Evolutionary conservation across 2,888 invertebrate genomes (phyloP), one percentile per base, ranked within the genome.

Genomic region (Leucania comma): DNA sequence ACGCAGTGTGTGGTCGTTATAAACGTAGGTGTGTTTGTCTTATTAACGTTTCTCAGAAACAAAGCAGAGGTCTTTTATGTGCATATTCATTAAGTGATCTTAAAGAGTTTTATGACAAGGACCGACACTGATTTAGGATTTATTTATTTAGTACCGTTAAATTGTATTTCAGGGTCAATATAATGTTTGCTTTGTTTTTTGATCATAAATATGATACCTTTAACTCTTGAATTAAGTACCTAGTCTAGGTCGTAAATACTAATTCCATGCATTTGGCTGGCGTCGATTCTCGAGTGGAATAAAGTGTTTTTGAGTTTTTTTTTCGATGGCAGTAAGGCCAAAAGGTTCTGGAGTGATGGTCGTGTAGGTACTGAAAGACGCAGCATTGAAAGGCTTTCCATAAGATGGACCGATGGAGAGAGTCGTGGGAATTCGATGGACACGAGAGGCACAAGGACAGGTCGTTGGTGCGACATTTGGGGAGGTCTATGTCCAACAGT

Each of bases 61-160:
- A 62, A 67, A 67, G 46, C 48, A 62, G 62, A 68, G 58, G 56
- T 46, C 22, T 64, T 67, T 46, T 54, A 58, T 51, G 35, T 9
- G 35, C 58, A 42, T 42, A 59, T 75, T 29, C 72, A 75, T 72
- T 58, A 50, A 70, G 71, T 65, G 59, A 59, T 68, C 54, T 62
- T 68, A 70, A 61, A 38, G 29, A 57, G 64, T 68, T 82, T 80
- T 82, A 82, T 74, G 69, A 78, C 72, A 51, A 60, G 70, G 61
- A 67, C 58, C 54, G 24, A 65, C 63, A n/a, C 63, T 71, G 67
- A 71, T 67, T 77, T 64, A 22, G 62, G n/a, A 56, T 78, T 75
- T 65, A 80, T 82, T 82, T 26, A 12, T 82, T 82, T 80, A 82
- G 38, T 66, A 60, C 69, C 78, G 68, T 68, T 72, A 71, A 82